Evolutionary conservation across 2,888 invertebrate species (phyloP).

Genomic region (Melanchra persicariae): DNA sequence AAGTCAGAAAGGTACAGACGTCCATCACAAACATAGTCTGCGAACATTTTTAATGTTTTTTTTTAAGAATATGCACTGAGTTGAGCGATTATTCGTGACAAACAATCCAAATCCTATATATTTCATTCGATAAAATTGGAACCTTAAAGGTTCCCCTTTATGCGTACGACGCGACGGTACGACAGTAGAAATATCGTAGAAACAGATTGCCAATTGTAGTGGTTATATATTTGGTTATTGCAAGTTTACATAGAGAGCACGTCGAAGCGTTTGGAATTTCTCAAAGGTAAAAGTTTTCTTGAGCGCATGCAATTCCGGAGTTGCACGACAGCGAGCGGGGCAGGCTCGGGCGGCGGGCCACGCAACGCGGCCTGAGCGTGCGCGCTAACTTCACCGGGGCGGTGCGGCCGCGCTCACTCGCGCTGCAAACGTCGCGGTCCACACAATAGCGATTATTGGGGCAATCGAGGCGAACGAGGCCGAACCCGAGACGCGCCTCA

Average conservation of each 20-base stretch:
- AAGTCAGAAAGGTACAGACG: neutral
- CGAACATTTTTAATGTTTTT: neutral
- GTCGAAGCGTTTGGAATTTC: conserved; percentile 83
- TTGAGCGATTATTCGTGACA: neutral
- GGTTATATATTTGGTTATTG: conserved; percentile 82
- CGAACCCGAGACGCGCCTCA: conserved; percentile 80
- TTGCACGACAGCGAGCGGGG: conserved; percentile 77
- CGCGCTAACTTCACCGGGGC: conserved; percentile 58
- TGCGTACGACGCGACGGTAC: too few species aligned
- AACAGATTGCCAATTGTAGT: conserved; percentile 82
- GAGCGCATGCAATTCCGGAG: conserved; percentile 85
- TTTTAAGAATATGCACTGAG: neutral
- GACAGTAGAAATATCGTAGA: conserved; percentile 68
- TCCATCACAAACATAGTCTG: neutral
- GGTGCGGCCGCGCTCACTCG: conserved; percentile 56
- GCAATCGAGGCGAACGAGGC: conserved; percentile 81
- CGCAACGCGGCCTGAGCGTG: conserved; percentile 37
- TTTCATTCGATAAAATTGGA: conserved; percentile 18
- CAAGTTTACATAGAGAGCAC: conserved; percentile 82
- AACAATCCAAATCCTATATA: neutral
- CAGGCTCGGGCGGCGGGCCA: conserved; percentile 17
- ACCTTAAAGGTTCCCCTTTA: conserved; percentile 29
- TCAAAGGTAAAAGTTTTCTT: conserved; percentile 87
- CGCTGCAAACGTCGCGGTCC: conserved; percentile 69
- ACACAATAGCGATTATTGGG: conserved; percentile 87